phyloP scores from a whole-genome alignment of 2,888 invertebrate genomes.

The Bellardia bayeri region DNA sequence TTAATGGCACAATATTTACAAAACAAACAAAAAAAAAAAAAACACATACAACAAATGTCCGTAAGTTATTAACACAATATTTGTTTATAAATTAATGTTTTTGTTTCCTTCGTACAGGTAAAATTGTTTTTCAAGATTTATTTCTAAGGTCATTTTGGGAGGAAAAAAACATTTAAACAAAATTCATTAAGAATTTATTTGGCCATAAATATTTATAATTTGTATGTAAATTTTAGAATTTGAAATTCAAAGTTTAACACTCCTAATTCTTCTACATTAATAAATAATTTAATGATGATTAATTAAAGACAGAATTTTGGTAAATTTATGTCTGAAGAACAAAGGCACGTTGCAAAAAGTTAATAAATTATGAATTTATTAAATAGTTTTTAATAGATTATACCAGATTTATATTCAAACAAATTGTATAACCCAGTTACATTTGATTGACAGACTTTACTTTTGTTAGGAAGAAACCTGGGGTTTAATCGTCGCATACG shows the following conservation, averaged over 20 bases:
- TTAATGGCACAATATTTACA: constrained; percentile 62
- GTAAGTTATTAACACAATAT: constrained; percentile 62
- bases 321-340: background rate
- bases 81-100: constrained; percentile 53
- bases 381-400: background rate
- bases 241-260: background rate
- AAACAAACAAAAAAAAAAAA: constrained; percentile 19
- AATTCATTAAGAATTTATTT: constrained; percentile 21
- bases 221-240: background rate
- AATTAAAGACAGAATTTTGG: background rate
- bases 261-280: constrained; percentile 1
- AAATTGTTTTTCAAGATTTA: constrained; percentile 46
- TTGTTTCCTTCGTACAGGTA: constrained; percentile 39
- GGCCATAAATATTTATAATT: constrained; percentile 18
- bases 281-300: constrained; percentile 8
- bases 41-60: constrained; percentile 46
- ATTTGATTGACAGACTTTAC: too few species aligned
- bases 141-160: constrained; percentile 37
- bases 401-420: background rate
- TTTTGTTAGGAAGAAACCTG: too few species aligned
- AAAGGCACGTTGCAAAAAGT: background rate
- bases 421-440: background rate
- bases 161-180: too few species aligned
- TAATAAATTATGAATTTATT: background rate
- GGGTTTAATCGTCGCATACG: too few species aligned